A percentile compares a stretch with the other conserved stretches of the same genome.
These are phyloP conservation scores for Eumaeus atala DNA, from an alignment of 1,140 invertebrate species.

Conservation along the genomic window DNA sequence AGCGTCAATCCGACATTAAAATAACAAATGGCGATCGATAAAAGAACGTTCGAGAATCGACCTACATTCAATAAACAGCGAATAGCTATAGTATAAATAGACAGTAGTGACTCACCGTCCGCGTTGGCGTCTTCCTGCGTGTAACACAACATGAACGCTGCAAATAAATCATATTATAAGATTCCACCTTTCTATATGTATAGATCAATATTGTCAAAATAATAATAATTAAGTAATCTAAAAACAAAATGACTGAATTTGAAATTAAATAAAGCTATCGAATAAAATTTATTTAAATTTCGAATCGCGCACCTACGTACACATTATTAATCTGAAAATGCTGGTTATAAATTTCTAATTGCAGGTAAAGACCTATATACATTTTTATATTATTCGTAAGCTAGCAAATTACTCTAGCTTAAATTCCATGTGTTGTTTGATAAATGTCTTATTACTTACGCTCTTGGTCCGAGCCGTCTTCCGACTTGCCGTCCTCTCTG, in stretches of 20 bases:
- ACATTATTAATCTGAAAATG: no score
- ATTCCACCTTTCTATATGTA: no score
- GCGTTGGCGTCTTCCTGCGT: slow-evolving; percentile 90
- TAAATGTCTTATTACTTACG: slow-evolving; percentile 82
- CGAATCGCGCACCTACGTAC: no score
- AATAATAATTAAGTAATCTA: no score
- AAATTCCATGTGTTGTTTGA: background rate
- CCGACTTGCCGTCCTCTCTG: slow-evolving; percentile 95
- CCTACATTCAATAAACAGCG: slow-evolving; percentile 55
- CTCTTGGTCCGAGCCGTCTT: slow-evolving; percentile 98
- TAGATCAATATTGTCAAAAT: no score
- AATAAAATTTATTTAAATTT: no score
- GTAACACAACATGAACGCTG: slow-evolving; percentile 94
- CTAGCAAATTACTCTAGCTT: no score
- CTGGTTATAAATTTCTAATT: background rate
- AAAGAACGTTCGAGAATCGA: slow-evolving; percentile 34
- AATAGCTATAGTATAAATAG: slow-evolving; percentile 47
- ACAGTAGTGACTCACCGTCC: slow-evolving; percentile 82
- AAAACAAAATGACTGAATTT: no score
- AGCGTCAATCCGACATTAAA: background rate
- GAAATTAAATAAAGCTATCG: no score
- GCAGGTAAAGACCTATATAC: no score
- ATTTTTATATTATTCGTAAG: no score
- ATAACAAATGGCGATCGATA: slow-evolving; percentile 27
- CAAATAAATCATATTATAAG: slow-evolving; percentile 75